Evolutionary conservation across 2,113 vertebrate species (phyloP).

Genomic region (Motacilla alba): DNA sequence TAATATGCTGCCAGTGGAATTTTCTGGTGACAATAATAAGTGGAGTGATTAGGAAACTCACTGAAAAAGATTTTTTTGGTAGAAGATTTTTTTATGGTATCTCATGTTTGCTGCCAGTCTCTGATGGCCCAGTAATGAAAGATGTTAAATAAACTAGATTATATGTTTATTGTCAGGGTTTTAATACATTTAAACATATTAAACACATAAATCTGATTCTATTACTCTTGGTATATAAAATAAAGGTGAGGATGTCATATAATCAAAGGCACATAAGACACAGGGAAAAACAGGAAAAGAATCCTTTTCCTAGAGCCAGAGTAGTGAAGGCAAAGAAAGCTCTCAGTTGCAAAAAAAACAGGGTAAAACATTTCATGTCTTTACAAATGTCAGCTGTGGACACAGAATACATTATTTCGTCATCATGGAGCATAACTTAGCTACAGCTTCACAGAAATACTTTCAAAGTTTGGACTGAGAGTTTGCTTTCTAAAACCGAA

Average conservation of each 20-base stretch:
- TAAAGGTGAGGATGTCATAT: not conserved
- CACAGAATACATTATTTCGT: not conserved
- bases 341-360: not conserved
- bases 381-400: not conserved
- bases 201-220: not conserved
- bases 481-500: not conserved
- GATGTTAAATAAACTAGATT: not conserved
- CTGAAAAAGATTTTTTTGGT: not conserved
- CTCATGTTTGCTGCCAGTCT: not conserved
- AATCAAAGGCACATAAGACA: not conserved
- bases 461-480: not conserved
- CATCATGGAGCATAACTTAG: not conserved
- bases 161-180: not conserved
- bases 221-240: not conserved
- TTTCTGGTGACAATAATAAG: not conserved
- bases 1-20: not conserved
- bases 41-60: not conserved
- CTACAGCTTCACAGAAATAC: not conserved
- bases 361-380: not conserved
- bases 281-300: not conserved
- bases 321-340: not conserved
- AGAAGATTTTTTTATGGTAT: not conserved
- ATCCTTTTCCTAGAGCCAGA: not conserved
- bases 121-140: not conserved
- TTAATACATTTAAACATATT: not conserved